These are phyloP conservation scores for Eudasyphora cyanicolor DNA, from an alignment of 2,888 invertebrate species.

Conservation along the genomic window DNA sequence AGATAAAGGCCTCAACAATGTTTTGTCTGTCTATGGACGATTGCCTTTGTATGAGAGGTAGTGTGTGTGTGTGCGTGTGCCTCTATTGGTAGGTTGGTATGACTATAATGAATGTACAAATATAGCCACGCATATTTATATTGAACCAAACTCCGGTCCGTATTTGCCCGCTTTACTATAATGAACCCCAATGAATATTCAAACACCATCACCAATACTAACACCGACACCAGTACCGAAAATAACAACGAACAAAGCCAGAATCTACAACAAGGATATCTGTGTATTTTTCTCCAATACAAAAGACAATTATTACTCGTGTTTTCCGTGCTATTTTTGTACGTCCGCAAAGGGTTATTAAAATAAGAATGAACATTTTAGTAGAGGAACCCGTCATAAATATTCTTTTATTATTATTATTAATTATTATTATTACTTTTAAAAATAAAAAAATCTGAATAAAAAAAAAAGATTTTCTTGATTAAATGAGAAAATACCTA, in stretches of 20 bases:
- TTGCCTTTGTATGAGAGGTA: too few relatives aligned
- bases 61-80: background rate
- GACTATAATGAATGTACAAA: conserved; percentile 11
- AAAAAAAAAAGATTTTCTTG: too few relatives aligned
- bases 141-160: conserved; percentile 23
- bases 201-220: conserved; percentile 40
- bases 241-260: background rate
- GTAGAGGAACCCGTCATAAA: too few relatives aligned
- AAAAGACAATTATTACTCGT: conserved; percentile 29
- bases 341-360: background rate
- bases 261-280: background rate
- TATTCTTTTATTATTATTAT: too few relatives aligned
- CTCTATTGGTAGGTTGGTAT: background rate
- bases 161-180: conserved; percentile 43
- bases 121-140: conserved; percentile 13
- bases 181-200: conserved; percentile 51
- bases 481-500: too few relatives aligned
- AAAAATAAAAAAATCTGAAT: too few relatives aligned
- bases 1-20: conserved; percentile 70
- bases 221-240: background rate
- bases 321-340: conserved; percentile 15
- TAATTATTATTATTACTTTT: too few relatives aligned
- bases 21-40: conserved; percentile 23
- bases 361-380: too few relatives aligned
- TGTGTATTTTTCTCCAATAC: conserved; percentile 6